A percentile compares a stretch with the other conserved stretches of the same genome.
These are phyloP conservation scores for Scatophagus argus DNA, from an alignment of 2,113 vertebrate species.

Conservation along the genomic window DNA sequence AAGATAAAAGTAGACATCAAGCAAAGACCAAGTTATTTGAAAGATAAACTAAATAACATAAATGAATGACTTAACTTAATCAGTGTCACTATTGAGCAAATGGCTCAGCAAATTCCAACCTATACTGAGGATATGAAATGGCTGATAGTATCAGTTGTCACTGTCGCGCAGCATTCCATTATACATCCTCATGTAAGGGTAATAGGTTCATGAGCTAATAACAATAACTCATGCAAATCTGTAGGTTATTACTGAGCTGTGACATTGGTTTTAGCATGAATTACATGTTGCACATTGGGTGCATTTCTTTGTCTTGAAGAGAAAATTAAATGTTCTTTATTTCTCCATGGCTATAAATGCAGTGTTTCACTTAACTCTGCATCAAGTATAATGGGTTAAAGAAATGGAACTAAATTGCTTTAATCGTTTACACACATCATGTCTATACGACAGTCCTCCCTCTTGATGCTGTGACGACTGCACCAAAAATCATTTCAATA, in stretches of 20 bases:
- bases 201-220: slow-evolving; percentile 51
- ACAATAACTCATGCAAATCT: slow-evolving; percentile 33
- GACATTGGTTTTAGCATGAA: slow-evolving; percentile 3
- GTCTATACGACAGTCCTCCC: not conserved
- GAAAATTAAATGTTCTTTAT: not conserved
- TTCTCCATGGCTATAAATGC: not conserved
- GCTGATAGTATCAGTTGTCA: too few species aligned
- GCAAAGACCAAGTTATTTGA: too few species aligned
- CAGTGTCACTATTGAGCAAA: too few species aligned
- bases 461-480: not conserved
- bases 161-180: not conserved
- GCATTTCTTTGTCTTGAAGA: not conserved
- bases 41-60: too few species aligned
- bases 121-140: too few species aligned
- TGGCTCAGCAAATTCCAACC: too few species aligned
- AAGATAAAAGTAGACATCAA: too few species aligned
- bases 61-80: too few species aligned
- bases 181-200: slow-evolving; percentile 25
- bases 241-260: slow-evolving; percentile 36
- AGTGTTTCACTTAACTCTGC: not conserved
- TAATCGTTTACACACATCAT: not conserved
- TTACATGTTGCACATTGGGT: not conserved
- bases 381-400: not conserved
- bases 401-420: not conserved
- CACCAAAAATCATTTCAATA: not conserved